Base-by-base conservation (phyloP, 2,113 vertebrate species). In the Poeciliopsis occidentalis region DNA sequence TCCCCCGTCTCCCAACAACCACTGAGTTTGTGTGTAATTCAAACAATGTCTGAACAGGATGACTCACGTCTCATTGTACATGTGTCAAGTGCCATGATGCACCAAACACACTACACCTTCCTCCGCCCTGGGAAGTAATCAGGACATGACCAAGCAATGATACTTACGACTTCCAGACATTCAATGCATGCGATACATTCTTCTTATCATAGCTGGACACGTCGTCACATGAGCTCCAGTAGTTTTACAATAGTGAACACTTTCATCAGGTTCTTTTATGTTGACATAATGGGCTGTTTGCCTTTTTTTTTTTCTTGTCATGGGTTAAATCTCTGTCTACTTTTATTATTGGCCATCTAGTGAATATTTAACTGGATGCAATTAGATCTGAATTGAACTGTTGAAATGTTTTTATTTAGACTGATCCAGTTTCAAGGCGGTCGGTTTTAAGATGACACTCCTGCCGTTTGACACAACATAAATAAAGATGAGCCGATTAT, bases 41-140 rank as follows among this genome's bases (percentile, higher is more conserved):
- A 86, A 61, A 68, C 64, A 12, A 3, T 34, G 80, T 73, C 80
- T 68, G 34, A 69, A 71, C 57, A n/a, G 8, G 32, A n/a, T 87
- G 88, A 91, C 26, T 91, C 87, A 86, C 3, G 24, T 44, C 0
- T 69, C 54, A 64, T 77, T 10, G 26, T 76, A 6, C 39, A 71
- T 7, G 13, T 75, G 71, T 82, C 73, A 60, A 39, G 62, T 76
- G 60, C 85, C 47, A 57, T 51, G 39, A 80, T 62, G 12, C 1
- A 29, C 75, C 57, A 44, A 69, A 65, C 44, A 10, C 62, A 7
- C 27, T 27, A 63, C 78, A 79, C 64, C 44, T 69, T 85, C 51
- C 62, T 71, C 77, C 39, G 68, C 60, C 44, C 57, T 37, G 31
- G 64, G 63, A 80, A 80, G 73, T 69, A 15, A 74, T 79, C 30